These are phyloP conservation scores for Euplagia quadripunctaria DNA, from an alignment of 2,888 invertebrate genomes.

Conservation along the genomic window DNA sequence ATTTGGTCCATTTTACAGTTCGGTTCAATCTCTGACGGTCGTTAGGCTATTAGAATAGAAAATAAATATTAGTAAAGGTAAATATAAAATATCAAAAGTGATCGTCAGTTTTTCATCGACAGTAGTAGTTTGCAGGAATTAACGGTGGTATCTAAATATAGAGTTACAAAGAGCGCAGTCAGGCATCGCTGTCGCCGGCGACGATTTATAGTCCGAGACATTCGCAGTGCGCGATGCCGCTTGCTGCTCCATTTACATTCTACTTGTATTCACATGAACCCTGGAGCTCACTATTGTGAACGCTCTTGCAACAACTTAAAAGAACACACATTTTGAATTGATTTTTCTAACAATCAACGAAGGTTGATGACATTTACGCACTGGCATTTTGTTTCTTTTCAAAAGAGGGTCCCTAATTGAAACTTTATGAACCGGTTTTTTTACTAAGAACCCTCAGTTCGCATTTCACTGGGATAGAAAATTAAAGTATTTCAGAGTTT, in stretches of 20 bases:
- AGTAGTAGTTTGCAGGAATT: conserved; percentile 25
- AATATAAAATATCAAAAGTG: conserved; percentile 20
- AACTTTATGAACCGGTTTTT: conserved; percentile 50
- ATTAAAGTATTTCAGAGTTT: conserved; percentile 33
- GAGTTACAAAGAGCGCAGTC: conserved; percentile 55
- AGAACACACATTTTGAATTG: conserved; percentile 40
- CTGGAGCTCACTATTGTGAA: conserved; percentile 38
- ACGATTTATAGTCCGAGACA: conserved; percentile 61
- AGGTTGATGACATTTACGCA: conserved; percentile 46
- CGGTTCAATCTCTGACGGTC: conserved; percentile 3
- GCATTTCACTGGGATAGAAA: conserved; percentile 38
- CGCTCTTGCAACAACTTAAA: conserved; percentile 29
- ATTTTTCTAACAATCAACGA: conserved; percentile 39
- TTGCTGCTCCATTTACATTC: conserved; percentile 61
- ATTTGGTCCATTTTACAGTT: conserved; percentile 7
- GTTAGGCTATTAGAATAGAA: background rate
- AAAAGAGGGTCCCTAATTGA: conserved; percentile 45
- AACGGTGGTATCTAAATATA: conserved; percentile 55
- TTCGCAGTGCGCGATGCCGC: conserved; percentile 41
- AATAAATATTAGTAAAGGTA: background rate
- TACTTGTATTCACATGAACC: conserved; percentile 52
- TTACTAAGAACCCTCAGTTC: conserved; percentile 21
- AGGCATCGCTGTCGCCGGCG: conserved; percentile 51
- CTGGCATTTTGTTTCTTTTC: conserved; percentile 34
- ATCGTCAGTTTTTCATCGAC: conserved; percentile 28